Evolutionary conservation across 2,888 invertebrate genomes (phyloP).

Genomic region (Uloborus plumipes): DNA sequence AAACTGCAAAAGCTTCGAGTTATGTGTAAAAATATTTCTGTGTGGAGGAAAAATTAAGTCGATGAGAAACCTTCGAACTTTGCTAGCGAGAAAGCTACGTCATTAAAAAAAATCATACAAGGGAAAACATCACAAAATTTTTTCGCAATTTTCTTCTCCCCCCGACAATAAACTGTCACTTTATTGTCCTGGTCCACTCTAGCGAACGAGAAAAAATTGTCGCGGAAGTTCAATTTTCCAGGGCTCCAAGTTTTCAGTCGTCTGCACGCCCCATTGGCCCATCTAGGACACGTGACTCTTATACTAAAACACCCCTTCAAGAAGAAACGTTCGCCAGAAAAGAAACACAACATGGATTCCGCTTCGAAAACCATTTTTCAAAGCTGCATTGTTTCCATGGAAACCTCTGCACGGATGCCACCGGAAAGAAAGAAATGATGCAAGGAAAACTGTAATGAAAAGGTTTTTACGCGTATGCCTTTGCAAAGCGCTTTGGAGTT

Average conservation of each 20-base stretch:
- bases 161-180: slow-evolving; percentile 54
- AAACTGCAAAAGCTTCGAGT: no score
- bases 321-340: slow-evolving; percentile 57
- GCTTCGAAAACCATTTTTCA: slow-evolving; percentile 58
- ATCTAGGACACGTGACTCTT: slow-evolving; percentile 54
- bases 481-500: slow-evolving; percentile 32
- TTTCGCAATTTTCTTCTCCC: slow-evolving; percentile 34
- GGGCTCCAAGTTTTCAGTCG: slow-evolving; percentile 61
- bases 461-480: slow-evolving; percentile 59
- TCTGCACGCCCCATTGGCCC: slow-evolving; percentile 58
- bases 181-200: slow-evolving; percentile 60
- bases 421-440: slow-evolving; percentile 63
- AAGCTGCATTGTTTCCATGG: slow-evolving; percentile 49
- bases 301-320: slow-evolving; percentile 30
- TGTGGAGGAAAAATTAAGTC: no score
- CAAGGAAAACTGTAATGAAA: slow-evolving; percentile 59
- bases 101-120: slow-evolving; percentile 40
- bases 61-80: no score
- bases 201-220: slow-evolving; percentile 56
- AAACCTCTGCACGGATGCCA: slow-evolving; percentile 61
- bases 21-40: no score
- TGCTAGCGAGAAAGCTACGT: slow-evolving; percentile 1
- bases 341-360: slow-evolving; percentile 40
- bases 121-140: slow-evolving; percentile 41
- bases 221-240: slow-evolving; percentile 64